Percentiles rank a stretch among this genome's conserved stretches.
These are phyloP conservation scores for Triplophysa bombifrons DNA, from an alignment of 2,797 vertebrate genomes.

Conservation along the genomic window DNA sequence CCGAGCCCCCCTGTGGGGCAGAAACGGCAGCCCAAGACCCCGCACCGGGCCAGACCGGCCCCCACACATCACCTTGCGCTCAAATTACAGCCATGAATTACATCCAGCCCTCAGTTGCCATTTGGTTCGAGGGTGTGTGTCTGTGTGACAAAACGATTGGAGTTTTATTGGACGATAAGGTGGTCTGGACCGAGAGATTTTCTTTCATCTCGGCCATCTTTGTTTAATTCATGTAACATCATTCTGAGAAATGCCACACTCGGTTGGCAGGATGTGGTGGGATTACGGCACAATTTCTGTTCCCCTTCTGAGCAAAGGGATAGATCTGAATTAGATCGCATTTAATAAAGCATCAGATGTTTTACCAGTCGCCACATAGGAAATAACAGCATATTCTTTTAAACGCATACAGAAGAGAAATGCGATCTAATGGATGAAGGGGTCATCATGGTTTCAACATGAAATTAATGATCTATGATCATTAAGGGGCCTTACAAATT, in stretches of 20 bases:
- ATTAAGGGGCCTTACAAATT: too few relatives aligned
- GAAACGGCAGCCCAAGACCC: conserved; percentile 11
- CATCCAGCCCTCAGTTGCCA: conserved; percentile 47
- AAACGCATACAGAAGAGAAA: not conserved
- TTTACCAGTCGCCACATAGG: not conserved
- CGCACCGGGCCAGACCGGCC: not conserved
- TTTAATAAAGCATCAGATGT: not conserved
- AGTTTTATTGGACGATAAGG: conserved; percentile 54
- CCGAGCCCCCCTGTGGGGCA: conserved; percentile 44
- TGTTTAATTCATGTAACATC: conserved; percentile 36
- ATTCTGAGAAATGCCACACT: conserved; percentile 39
- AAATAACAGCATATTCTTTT: not conserved
- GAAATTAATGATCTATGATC: too few relatives aligned
- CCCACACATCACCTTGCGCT: not conserved
- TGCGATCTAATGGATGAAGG: not conserved
- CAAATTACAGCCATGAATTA: conserved; percentile 57
- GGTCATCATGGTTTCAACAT: not conserved
- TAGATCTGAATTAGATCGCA: conserved; percentile 8
- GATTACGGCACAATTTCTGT: not conserved
- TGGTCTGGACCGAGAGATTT: conserved; percentile 31
- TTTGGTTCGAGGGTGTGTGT: conserved; percentile 42
- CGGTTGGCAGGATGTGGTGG: conserved; percentile 1
- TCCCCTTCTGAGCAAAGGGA: not conserved
- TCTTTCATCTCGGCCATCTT: conserved; percentile 41
- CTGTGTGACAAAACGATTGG: conserved; percentile 49